phyloP scores from a whole-genome alignment of 92 coral and sea anemone genomes.

The Diadumene lineata region DNA sequence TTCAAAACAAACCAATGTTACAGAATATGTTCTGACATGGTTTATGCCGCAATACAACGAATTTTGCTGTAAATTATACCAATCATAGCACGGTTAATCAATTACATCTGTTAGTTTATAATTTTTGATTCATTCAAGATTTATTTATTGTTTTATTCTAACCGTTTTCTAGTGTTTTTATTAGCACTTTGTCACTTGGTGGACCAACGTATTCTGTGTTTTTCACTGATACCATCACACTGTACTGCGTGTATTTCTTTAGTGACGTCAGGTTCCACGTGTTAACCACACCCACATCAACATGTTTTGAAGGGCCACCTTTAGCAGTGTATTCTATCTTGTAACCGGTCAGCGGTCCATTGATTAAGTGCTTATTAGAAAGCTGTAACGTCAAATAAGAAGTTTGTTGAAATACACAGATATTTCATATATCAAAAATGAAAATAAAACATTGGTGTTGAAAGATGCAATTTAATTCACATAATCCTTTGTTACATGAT shows the following conservation, averaged over 20 bases:
- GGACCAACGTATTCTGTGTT: constrained; percentile 28
- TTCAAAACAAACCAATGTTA: too few relatives aligned
- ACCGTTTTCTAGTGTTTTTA: constrained; percentile 16
- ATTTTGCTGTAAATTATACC: too few relatives aligned
- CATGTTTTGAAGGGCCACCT: neutral
- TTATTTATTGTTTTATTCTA: too few relatives aligned
- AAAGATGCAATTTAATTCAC: too few relatives aligned
- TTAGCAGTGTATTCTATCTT: constrained; percentile 19
- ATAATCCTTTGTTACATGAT: too few relatives aligned
- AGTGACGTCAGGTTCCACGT: constrained; percentile 17
- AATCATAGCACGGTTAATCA: too few relatives aligned
- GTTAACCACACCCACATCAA: constrained; percentile 16
- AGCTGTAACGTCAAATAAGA: neutral
- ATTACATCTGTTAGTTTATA: too few relatives aligned
- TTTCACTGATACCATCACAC: constrained; percentile 11
- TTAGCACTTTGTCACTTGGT: neutral
- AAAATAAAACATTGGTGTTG: too few relatives aligned
- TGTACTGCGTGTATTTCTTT: constrained; percentile 17
- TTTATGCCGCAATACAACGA: too few relatives aligned
- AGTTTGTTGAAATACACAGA: neutral
- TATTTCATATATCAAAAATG: too few relatives aligned
- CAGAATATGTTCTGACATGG: too few relatives aligned
- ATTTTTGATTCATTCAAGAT: too few relatives aligned
- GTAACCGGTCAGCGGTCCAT: constrained; percentile 29
- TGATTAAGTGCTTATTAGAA: neutral